A percentile compares a stretch with the other conserved stretches of the same genome.
These are phyloP conservation scores for Fukomys damarensis DNA, from an alignment of 2,113 vertebrate species.

Conservation along the genomic window DNA sequence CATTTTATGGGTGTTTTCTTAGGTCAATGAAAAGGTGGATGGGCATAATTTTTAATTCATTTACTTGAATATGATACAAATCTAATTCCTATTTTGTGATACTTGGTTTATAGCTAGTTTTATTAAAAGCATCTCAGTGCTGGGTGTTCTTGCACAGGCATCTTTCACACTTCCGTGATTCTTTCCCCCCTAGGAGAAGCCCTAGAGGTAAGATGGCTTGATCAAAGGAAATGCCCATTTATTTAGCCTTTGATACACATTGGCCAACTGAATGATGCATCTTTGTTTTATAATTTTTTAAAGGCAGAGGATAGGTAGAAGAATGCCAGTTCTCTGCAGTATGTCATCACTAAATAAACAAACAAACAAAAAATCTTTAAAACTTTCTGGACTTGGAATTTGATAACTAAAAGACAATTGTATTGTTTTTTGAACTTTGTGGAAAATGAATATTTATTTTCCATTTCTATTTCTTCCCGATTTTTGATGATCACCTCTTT, in stretches of 20 bases:
- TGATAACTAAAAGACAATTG: background rate
- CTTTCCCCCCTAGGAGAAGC: background rate
- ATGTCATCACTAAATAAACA: background rate
- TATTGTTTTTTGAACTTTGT: background rate
- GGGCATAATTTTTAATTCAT: background rate
- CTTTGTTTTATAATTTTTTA: slow-evolving; percentile 1
- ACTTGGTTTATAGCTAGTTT: slow-evolving; percentile 1
- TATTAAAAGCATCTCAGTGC: background rate
- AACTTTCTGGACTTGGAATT: background rate
- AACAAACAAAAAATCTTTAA: background rate
- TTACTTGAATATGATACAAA: slow-evolving; percentile 9
- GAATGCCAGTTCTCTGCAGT: background rate
- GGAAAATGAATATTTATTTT: background rate
- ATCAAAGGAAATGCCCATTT: background rate
- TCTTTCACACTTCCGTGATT: background rate
- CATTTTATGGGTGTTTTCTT: background rate
- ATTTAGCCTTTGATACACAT: background rate
- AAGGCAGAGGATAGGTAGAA: background rate
- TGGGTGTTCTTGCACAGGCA: background rate
- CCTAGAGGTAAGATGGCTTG: background rate
- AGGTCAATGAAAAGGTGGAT: background rate
- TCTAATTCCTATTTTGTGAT: background rate
- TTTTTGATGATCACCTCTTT: background rate
- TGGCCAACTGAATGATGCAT: background rate
- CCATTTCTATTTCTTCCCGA: background rate